Evolutionary conservation across 2,888 invertebrate species (phyloP).

Genomic region (Colletes collaris): DNA sequence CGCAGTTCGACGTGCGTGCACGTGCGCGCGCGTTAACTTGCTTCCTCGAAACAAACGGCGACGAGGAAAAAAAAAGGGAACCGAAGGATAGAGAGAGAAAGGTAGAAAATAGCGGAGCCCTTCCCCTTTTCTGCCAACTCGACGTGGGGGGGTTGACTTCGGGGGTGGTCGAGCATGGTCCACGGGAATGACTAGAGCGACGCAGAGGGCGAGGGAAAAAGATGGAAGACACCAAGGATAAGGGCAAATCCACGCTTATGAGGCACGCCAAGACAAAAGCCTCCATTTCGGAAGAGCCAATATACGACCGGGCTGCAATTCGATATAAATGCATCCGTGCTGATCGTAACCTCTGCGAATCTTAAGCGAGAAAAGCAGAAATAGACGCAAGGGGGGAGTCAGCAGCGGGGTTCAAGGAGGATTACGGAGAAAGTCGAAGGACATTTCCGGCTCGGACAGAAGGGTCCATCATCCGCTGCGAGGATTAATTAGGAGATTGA

Average conservation of each 20-base stretch:
- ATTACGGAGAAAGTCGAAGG: slow-evolving; percentile 74
- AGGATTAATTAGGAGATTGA: slow-evolving; percentile 72
- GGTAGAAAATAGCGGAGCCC: slow-evolving; percentile 50
- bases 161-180: slow-evolving; percentile 79
- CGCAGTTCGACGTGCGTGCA: slow-evolving; percentile 47
- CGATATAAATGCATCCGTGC: slow-evolving; percentile 79
- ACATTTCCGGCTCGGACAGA: slow-evolving; percentile 65
- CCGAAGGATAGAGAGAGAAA: slow-evolving; percentile 9
- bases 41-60: slow-evolving; percentile 74
- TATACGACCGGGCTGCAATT: slow-evolving; percentile 77
- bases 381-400: background rate
- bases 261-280: slow-evolving; percentile 81
- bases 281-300: slow-evolving; percentile 78
- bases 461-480: slow-evolving; percentile 66
- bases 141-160: slow-evolving; percentile 76
- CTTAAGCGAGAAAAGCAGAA: slow-evolving; percentile 36
- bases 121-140: slow-evolving; percentile 58
- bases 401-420: slow-evolving; percentile 56
- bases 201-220: slow-evolving; percentile 36
- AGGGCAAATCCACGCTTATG: slow-evolving; percentile 81
- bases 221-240: slow-evolving; percentile 70
- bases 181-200: slow-evolving; percentile 60
- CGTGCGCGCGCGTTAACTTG: slow-evolving; percentile 68
- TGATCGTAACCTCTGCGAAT: slow-evolving; percentile 71
- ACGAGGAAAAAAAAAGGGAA: slow-evolving; percentile 43